Evolutionary conservation across 2,113 vertebrate genomes (phyloP), one percentile per base, ranked within the genome.

Genomic region (Apteryx mantelli): DNA sequence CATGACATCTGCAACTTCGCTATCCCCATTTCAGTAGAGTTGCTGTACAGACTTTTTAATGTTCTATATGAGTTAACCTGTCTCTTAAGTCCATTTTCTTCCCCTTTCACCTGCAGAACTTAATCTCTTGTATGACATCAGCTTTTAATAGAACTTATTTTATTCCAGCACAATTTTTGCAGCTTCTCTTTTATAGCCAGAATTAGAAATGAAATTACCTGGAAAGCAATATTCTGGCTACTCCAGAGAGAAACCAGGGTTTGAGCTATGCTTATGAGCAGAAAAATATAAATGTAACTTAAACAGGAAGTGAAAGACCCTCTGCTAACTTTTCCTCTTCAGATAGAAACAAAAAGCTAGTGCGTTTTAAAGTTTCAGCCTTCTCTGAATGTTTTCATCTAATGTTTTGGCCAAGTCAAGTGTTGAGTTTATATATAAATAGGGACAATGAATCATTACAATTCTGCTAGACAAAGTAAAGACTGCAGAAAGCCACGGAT

Each of bases 121-220:
- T 85, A 63, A 93, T 82, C 53, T 82, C 82, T 91, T 85, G 30
- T 69, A 65, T 65, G 5, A 73, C 32, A 44, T 26, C 28, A 40
- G 44, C 36, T 87, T 92, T 95, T 85, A 92, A 46, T 24, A 75
- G 77, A 84, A 63, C 4, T 12, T 22, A 5, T 21, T 28, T 53
- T 77, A 90, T 78, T 48, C 32, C 21, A 56, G 53, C 30, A 40
- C 53, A 44, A 6, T 76, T 68, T 87, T 80, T 89, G 52, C 36
- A 42, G n/a, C 36, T 74, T 58, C 36, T 64, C 26, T 91, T 92
- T 91, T 85, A 82, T 13, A 63, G 89, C 48, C 26, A 25, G 13
- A 52, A 53, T 87, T 73, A 88, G 71, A 92, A 95, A 85, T 55
- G 2, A 89, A 93, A 80, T 85, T 87, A 96, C 74, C 44, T 80